Evolutionary conservation across 2,113 vertebrate species (phyloP), one percentile per base, ranked within the genome.

Genomic region (Ardeotis arabs): DNA sequence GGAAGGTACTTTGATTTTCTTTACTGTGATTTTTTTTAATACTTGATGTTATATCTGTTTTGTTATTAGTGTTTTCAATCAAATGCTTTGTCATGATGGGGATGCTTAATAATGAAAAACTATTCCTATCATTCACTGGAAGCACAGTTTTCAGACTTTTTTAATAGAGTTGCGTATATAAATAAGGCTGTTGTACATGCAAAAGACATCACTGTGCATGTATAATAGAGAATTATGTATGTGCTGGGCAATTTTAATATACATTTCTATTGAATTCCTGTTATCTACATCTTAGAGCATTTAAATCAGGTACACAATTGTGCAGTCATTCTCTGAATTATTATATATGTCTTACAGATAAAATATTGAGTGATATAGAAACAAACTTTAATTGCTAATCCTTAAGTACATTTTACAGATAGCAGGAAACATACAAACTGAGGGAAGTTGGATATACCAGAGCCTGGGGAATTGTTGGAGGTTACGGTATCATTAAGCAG

Each of bases 41-140:
- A 17, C 14, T 59, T 1, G 0, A 23, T 47, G 17, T 47, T 41
- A 22, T 3, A 44, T 4, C 5, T 68, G 2, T 31, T 68, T 52
- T 47, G 16, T 79, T 37, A 24, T 44, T 53, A 24, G 20, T 29
- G 19, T 59, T 75, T 52, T 59, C 33, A 64, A 49, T 19, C 29
- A 20, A 12, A 49, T 59, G 24, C 4, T 74, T 49, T 76, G 19
- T 45, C 41, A 25, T 13, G 10, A 6, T 22, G 22, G 20, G 6
- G 14, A 16, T 39, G 47, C 19, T 35, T 47, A 70, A n/a, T 28
- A 0, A 31, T n/a, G 16, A 76, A 64, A 19, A 81, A 9, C 7
- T 41, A n/a, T 24, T 53, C 74, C 21, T 35, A 4, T 44, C 20
- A 31, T 53, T 64, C 9, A 56, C 35, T 39, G 31, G 17, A 28